A percentile compares a stretch with the other conserved stretches of the same genome.
Conservation (phyloP, 2,797 vertebrate genomes). For the Megaceryle alcyon region DNA sequence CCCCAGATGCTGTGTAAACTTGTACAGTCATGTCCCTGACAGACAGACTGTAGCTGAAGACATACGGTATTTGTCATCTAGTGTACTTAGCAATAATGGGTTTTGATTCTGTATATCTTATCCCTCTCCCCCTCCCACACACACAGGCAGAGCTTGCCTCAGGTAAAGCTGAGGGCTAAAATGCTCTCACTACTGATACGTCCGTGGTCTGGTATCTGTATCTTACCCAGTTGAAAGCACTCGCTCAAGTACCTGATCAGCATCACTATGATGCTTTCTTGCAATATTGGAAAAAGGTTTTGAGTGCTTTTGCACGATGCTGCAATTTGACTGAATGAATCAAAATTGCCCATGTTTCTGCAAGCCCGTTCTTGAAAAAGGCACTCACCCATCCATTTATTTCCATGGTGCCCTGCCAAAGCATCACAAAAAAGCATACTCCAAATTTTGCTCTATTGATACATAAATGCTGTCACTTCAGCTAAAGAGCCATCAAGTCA, state of each 20-base stretch:
- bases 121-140: background rate
- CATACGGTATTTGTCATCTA: background rate
- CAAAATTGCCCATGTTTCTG: background rate
- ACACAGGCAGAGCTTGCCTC: background rate
- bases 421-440: background rate
- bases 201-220: background rate
- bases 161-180: background rate
- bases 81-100: background rate
- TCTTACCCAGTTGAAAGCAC: background rate
- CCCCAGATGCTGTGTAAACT: background rate
- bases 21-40: background rate
- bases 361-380: background rate
- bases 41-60: background rate
- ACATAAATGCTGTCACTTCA: constrained; percentile 41
- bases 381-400: constrained; percentile 7
- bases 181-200: background rate
- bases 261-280: background rate
- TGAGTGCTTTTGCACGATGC: constrained; percentile 2
- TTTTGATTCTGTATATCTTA: background rate
- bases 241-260: background rate
- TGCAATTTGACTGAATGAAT: background rate
- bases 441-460: constrained; percentile 17
- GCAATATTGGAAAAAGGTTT: background rate
- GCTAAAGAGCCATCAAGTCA: constrained; percentile 61
- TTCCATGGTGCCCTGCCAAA: constrained; percentile 18